Evolutionary conservation across 2,113 vertebrate species (phyloP), one percentile per base, ranked within the genome.

Genomic region (Thunnus thynnus): DNA sequence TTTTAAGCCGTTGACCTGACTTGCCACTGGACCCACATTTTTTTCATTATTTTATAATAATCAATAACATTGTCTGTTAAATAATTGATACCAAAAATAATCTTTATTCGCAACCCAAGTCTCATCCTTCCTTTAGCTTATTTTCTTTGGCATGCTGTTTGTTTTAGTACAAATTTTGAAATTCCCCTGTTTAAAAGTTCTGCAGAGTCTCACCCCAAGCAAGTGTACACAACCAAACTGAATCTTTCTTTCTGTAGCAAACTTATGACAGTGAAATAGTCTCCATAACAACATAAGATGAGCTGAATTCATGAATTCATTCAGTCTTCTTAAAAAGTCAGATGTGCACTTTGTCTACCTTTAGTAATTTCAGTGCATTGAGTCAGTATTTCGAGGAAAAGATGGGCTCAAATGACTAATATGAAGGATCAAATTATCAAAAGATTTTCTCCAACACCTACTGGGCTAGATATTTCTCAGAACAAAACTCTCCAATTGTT

Each of bases 401-500:
- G 14, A 50, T 27, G 7, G 13, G 11, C 20, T 7, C 13, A 48
- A 57, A 60, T 57, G 9, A 4, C 0, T 25, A 17, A 48, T 25
- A 13, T 12, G 1, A 54, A 5, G 5, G 8, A 36, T 27, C 25
- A 13, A 30, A 61, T 51, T 55, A 30, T 61, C 48, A 13, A 32
- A 68, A 55, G 22, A n/a, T 56, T 36, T 61, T 41, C 52, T n/a
- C 30, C 61, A 63, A 65, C 18, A 56, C 57, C 64, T 57, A 13
- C 47, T 58, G 14, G 16, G 44, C 60, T 16, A 62, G 10, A 11
- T 22, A 36, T 36, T 52, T 52, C 30, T 55, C 47, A 22, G 10
- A 77, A 58, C 51, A 62, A 76, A 60, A 41, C 61, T 68, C 72
- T 68, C 61, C 47, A 52, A 22, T 70, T 66, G 58, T 70, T 82